Conservation (phyloP, 2,888 invertebrate species). For the Eupithecia inturbata region DNA sequence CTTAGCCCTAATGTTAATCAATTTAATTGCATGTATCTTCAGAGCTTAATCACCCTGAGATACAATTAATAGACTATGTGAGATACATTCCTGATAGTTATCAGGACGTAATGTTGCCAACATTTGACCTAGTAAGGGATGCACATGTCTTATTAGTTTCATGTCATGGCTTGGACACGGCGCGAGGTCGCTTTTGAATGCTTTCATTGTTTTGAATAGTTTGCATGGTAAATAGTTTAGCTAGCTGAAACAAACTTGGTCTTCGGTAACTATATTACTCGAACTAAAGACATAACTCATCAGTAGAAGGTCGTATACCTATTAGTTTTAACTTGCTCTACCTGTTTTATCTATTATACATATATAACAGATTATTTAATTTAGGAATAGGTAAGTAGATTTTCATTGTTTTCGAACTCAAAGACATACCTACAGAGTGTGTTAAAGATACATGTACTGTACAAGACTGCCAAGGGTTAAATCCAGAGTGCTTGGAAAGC, state of each 20-base stretch:
- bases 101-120: slow-evolving; percentile 47
- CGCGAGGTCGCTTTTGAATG: slow-evolving; percentile 45
- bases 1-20: slow-evolving; percentile 48
- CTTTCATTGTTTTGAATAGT: slow-evolving; percentile 42
- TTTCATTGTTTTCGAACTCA: neutral
- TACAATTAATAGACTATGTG: slow-evolving; percentile 46
- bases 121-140: slow-evolving; percentile 49
- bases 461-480: no score
- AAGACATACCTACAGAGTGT: neutral
- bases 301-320: neutral
- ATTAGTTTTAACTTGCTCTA: neutral
- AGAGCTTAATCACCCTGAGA: slow-evolving; percentile 40
- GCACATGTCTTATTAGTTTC: slow-evolving; percentile 44
- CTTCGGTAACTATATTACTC: neutral
- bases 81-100: slow-evolving; percentile 46
- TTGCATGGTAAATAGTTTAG: slow-evolving; percentile 34
- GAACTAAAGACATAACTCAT: neutral
- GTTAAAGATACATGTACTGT: no score
- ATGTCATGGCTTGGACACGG: slow-evolving; percentile 47
- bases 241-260: neutral
- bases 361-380: neutral
- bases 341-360: neutral
- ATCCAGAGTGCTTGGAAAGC: no score
- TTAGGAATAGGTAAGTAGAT: neutral
- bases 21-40: slow-evolving; percentile 14